A percentile compares a stretch with the other conserved stretches of the same genome.
phyloP scores from a whole-genome alignment of 2,113 vertebrate species.

The Empidonax alnorum region DNA sequence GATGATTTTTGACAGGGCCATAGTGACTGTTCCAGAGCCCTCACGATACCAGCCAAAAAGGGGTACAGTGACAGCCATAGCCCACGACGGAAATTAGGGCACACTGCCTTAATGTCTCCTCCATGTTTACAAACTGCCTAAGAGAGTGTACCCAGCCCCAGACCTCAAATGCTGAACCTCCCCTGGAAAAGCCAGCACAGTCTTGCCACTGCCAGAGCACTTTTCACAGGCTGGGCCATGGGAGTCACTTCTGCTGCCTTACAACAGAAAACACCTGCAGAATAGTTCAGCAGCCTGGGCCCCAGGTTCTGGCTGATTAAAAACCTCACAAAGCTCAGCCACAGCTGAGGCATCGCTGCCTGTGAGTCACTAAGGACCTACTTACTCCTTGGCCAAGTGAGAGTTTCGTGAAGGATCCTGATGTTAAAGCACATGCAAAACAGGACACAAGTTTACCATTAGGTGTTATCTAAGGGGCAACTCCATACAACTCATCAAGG shows the following conservation, averaged over 20 bases:
- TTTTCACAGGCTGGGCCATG: neutral
- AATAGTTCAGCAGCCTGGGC: neutral
- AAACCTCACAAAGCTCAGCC: neutral
- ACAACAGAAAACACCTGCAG: neutral
- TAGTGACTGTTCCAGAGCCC: neutral
- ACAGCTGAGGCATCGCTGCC: neutral
- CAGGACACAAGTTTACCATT: neutral
- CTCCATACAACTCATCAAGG: neutral
- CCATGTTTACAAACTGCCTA: fast-evolving
- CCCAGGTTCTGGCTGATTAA: neutral
- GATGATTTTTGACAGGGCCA: neutral
- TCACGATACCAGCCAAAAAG: neutral
- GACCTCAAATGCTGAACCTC: neutral
- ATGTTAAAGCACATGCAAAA: neutral
- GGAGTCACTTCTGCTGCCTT: neutral
- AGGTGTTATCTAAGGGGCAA: neutral
- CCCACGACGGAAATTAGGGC: neutral
- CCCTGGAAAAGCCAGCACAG: neutral
- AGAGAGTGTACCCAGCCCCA: neutral
- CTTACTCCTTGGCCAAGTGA: neutral
- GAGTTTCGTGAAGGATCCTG: neutral
- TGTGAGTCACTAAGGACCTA: neutral
- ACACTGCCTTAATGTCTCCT: neutral
- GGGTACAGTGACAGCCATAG: neutral
- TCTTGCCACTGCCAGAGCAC: neutral